Percentiles rank a stretch among this genome's conserved stretches.
phyloP scores from a whole-genome alignment of 2,888 invertebrate species.

The Brachycybe producta region DNA sequence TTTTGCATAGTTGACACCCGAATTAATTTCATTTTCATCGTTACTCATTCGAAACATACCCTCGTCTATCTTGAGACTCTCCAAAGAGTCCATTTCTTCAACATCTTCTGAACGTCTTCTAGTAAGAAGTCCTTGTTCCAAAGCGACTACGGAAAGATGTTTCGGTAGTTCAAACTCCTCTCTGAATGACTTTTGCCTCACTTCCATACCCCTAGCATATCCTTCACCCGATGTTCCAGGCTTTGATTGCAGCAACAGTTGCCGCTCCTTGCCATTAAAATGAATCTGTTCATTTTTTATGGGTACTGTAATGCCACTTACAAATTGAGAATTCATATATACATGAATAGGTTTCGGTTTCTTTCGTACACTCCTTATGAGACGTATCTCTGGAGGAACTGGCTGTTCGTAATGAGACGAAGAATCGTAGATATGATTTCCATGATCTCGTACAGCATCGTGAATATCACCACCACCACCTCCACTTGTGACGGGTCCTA shows the following conservation, averaged over 20 bases:
- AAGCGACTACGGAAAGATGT: no score
- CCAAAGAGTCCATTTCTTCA: slow-evolving; percentile 8
- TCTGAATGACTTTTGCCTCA: not conserved
- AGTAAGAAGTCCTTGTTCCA: no score
- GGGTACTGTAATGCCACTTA: slow-evolving; percentile 3
- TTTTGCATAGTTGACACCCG: not conserved
- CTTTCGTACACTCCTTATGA: no score
- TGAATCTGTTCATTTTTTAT: no score
- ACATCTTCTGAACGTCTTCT: not conserved
- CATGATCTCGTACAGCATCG: not conserved
- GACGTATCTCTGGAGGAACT: no score
- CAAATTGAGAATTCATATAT: slow-evolving; percentile 12
- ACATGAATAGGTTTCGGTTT: no score
- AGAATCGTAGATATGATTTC: not conserved
- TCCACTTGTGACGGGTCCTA: not conserved
- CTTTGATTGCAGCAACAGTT: not conserved
- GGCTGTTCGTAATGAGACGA: not conserved
- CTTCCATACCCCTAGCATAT: not conserved
- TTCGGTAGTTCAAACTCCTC: not conserved
- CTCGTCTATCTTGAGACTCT: slow-evolving; percentile 9
- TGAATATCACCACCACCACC: not conserved
- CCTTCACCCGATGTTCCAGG: not conserved
- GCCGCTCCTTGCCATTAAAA: no score
- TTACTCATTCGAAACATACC: not conserved
- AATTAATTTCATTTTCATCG: not conserved